Evolutionary conservation across 2,113 vertebrate genomes (phyloP).

Genomic region (Seriola quinqueradiata): DNA sequence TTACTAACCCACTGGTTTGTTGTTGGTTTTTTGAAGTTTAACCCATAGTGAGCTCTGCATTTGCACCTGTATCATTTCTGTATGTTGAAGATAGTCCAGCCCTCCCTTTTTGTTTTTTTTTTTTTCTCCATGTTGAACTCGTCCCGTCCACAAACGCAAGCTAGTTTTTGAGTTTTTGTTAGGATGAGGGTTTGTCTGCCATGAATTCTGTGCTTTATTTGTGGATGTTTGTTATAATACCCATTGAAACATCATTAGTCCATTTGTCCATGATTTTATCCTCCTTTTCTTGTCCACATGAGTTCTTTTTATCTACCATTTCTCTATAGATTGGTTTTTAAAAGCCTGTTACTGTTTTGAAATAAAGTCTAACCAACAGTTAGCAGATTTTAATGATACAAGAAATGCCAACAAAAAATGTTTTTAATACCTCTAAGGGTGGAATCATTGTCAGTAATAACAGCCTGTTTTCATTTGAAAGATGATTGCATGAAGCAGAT

Average conservation of each 20-base stretch:
- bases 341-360: slow-evolving; percentile 6
- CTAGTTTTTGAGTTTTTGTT: slow-evolving; percentile 18
- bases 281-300: slow-evolving; percentile 2
- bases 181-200: slow-evolving; percentile 24
- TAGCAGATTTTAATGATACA: neutral
- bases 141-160: slow-evolving; percentile 25
- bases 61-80: slow-evolving; percentile 76
- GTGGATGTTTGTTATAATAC: slow-evolving; percentile 14
- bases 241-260: slow-evolving; percentile 49
- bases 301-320: neutral
- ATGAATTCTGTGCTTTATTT: slow-evolving; percentile 30
- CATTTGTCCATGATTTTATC: slow-evolving; percentile 33
- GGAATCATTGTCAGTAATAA: neutral
- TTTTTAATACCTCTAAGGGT: neutral
- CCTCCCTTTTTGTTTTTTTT: neutral
- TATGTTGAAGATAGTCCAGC: slow-evolving; percentile 77
- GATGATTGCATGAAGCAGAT: neutral
- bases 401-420: neutral
- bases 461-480: neutral
- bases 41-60: slow-evolving; percentile 65
- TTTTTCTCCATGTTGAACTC: slow-evolving; percentile 20
- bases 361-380: neutral
- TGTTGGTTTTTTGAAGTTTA: slow-evolving; percentile 52
- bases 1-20: slow-evolving; percentile 75
- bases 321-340: slow-evolving; percentile 15